A percentile compares a stretch with the other conserved stretches of the same genome.
phyloP scores from a whole-genome alignment of 1,140 invertebrate species.

The Platyura marginata region DNA sequence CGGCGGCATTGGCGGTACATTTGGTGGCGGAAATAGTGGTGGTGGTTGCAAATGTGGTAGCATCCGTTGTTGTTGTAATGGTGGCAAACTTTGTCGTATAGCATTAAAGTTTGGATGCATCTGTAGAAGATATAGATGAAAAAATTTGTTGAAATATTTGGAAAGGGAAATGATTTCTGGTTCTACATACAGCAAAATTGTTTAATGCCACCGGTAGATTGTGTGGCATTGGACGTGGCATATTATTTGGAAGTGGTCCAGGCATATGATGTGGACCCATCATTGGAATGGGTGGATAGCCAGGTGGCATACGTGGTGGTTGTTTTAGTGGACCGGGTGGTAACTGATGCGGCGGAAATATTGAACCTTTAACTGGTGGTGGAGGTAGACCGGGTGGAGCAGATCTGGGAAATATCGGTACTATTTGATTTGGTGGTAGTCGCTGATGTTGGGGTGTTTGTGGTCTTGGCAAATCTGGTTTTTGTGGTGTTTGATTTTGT shows the following conservation, averaged over 20 bases:
- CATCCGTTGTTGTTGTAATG: conserved; percentile 21
- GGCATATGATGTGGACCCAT: conserved; percentile 7
- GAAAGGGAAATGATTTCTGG: not conserved
- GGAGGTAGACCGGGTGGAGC: conserved; percentile 5
- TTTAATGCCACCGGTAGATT: conserved; percentile 21
- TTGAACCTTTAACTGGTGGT: not conserved
- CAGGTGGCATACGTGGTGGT: conserved; percentile 2
- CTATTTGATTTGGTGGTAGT: conserved; percentile 4
- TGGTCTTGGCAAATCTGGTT: not conserved
- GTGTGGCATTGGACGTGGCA: conserved; percentile 17
- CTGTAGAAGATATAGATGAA: not conserved
- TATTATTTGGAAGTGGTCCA: conserved; percentile 11
- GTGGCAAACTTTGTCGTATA: conserved; percentile 17
- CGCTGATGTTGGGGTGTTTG: conserved; percentile 10
- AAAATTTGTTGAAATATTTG: not conserved
- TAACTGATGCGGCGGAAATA: conserved; percentile 10
- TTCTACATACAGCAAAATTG: conserved; percentile 13
- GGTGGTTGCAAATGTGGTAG: conserved; percentile 12
- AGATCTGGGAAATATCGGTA: conserved; percentile 2
- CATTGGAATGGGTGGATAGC: not conserved
- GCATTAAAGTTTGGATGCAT: conserved; percentile 25
- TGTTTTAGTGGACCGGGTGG: conserved; percentile 11
- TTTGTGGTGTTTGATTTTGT: not conserved
- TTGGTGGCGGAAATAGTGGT: conserved; percentile 13
- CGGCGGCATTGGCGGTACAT: conserved; percentile 11